Percentiles rank a stretch among this genome's conserved stretches.
Evolutionary conservation across 2,113 vertebrate species (phyloP).

Genomic region (Dicentrarchus labrax): DNA sequence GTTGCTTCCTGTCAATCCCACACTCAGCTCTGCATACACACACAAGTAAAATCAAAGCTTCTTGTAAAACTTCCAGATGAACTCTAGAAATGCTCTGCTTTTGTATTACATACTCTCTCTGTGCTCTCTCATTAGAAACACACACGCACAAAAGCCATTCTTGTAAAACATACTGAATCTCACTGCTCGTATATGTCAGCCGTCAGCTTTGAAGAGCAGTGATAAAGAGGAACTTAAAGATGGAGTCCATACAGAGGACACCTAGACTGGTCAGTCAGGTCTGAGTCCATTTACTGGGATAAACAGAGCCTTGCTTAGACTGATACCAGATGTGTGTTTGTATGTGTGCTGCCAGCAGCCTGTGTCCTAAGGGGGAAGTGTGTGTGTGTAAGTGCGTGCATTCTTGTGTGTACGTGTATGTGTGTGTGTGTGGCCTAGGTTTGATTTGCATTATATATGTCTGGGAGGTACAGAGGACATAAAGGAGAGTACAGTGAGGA

Average conservation of each 20-base stretch:
- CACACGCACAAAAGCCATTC: background rate
- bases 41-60: constrained; percentile 19
- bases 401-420: constrained; percentile 32
- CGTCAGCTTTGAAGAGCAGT: constrained; percentile 34
- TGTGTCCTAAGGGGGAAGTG: background rate
- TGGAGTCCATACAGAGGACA: background rate
- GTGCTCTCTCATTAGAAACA: constrained; percentile 13
- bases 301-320: constrained; percentile 44
- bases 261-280: constrained; percentile 31
- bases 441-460: constrained; percentile 41
- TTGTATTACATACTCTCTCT: background rate
- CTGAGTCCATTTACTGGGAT: constrained; percentile 46
- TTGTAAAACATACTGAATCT: constrained; percentile 32
- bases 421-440: constrained; percentile 51
- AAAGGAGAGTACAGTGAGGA: background rate
- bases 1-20: background rate
- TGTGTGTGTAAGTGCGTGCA: constrained; percentile 12
- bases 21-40: background rate
- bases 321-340: constrained; percentile 63
- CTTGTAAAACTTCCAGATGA: constrained; percentile 19
- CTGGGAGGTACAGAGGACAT: background rate
- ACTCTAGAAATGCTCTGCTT: constrained; percentile 4
- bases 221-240: constrained; percentile 25
- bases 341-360: constrained; percentile 14
- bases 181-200: constrained; percentile 28